These are phyloP conservation scores for Phenganax stokvisi DNA, from an alignment of 92 coral and sea anemone species.

Conservation along the genomic window DNA sequence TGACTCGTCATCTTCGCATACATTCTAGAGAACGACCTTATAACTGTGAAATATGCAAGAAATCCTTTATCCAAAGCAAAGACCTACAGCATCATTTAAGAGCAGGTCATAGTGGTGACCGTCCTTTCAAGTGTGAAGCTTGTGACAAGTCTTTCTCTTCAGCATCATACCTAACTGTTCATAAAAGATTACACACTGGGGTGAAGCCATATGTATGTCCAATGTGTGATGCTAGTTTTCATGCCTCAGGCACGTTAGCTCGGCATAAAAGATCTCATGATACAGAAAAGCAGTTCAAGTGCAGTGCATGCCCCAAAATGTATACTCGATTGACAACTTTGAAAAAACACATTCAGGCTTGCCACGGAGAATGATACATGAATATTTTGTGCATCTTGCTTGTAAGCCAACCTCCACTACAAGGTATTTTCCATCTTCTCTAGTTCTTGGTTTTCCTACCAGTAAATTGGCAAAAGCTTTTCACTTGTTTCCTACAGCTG, in stretches of 20 bases:
- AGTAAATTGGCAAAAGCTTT: too few species aligned
- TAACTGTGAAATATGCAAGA: constrained; percentile 25
- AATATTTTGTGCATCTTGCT: constrained; percentile 12
- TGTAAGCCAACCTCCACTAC: too few species aligned
- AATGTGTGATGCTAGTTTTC: constrained; percentile 8
- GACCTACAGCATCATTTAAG: constrained; percentile 25
- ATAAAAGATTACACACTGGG: constrained; percentile 30
- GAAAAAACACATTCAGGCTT: background rate
- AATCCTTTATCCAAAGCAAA: constrained; percentile 24
- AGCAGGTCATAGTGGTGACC: constrained; percentile 28
- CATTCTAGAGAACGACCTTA: constrained; percentile 19
- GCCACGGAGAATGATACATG: background rate
- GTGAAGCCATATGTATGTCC: constrained; percentile 21
- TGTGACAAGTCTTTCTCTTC: constrained; percentile 23
- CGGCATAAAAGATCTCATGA: constrained; percentile 24
- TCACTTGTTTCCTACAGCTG: too few species aligned
- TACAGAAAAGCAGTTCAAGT: constrained; percentile 15
- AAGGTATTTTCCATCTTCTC: too few species aligned
- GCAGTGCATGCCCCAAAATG: constrained; percentile 1
- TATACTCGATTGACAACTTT: constrained; percentile 27
- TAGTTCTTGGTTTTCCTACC: too few species aligned
- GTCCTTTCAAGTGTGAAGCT: constrained; percentile 22
- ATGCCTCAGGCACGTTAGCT: constrained; percentile 5
- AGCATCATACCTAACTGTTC: constrained; percentile 32
- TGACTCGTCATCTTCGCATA: constrained; percentile 25